phyloP scores from a whole-genome alignment of 2,888 invertebrate genomes.

The Ethmia dodecea region DNA sequence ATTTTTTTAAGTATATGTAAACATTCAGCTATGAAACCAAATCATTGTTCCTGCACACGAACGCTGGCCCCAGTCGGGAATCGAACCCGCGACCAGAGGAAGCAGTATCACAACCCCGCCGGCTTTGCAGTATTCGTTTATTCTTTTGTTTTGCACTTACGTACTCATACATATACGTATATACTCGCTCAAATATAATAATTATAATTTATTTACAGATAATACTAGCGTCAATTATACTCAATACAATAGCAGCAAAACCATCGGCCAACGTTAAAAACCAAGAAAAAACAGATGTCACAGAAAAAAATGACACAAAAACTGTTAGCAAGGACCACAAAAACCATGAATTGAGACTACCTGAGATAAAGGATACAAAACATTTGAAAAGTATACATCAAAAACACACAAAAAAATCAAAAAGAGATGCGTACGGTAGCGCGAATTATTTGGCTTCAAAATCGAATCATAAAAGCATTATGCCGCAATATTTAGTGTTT shows the following conservation, averaged over 20 bases:
- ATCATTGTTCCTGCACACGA: too few species aligned
- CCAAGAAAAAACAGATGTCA: too few species aligned
- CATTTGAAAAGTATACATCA: slow-evolving; percentile 6
- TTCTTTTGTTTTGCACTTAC: too few species aligned
- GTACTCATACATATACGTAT: neutral
- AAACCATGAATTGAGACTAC: neutral
- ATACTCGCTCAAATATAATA: too few species aligned
- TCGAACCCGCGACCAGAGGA: too few species aligned
- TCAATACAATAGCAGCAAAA: slow-evolving; percentile 16
- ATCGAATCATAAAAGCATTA: slow-evolving; percentile 25
- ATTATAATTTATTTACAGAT: slow-evolving; percentile 24
- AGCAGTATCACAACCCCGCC: too few species aligned
- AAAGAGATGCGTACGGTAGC: slow-evolving; percentile 32
- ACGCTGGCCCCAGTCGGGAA: too few species aligned
- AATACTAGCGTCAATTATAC: slow-evolving; percentile 21
- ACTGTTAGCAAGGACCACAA: neutral
- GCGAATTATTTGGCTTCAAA: slow-evolving; percentile 23
- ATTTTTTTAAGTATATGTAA: too few species aligned
- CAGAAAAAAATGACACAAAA: too few species aligned
- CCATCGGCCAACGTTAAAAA: too few species aligned
- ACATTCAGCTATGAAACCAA: too few species aligned
- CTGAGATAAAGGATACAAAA: neutral
- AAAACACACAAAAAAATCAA: slow-evolving; percentile 24
- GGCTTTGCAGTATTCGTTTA: too few species aligned
- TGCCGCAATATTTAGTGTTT: slow-evolving; percentile 59